phyloP scores from a whole-genome alignment of 1,140 invertebrate genomes.

The Caenorhabditis elegans region DNA sequence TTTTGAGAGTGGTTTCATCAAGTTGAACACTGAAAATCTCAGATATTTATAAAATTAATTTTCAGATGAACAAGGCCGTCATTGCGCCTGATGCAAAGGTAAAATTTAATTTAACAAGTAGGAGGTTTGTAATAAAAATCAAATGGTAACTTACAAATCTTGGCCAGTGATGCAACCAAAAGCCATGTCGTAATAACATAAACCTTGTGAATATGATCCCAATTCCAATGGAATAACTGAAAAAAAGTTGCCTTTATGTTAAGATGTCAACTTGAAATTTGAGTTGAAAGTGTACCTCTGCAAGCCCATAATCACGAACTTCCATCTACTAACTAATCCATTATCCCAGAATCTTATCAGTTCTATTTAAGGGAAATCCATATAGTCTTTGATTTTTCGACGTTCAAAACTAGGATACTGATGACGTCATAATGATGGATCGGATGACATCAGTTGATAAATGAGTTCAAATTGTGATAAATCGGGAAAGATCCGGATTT shows the following conservation, averaged over 20 bases:
- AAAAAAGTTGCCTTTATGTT: not conserved
- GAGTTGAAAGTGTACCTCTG: not conserved
- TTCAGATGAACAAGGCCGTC: too few species aligned
- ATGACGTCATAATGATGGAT: not conserved
- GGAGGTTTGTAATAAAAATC: too few species aligned
- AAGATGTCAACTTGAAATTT: not conserved
- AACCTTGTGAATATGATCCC: slow-evolving; percentile 52
- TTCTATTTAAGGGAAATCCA: not conserved
- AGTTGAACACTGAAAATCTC: slow-evolving; percentile 25
- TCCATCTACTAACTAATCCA: not conserved
- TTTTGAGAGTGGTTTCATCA: slow-evolving; percentile 27
- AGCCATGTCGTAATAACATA: slow-evolving; percentile 58
- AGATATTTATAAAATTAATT: too few species aligned
- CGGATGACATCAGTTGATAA: not conserved
- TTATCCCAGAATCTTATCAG: not conserved
- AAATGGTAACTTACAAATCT: slow-evolving; percentile 62
- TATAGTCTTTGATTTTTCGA: slow-evolving; percentile 1
- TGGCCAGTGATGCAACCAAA: slow-evolving; percentile 59
- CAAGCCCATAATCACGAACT: slow-evolving; percentile 7
- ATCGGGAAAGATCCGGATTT: not conserved
- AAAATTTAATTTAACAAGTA: too few species aligned
- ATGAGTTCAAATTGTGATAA: slow-evolving; percentile 3
- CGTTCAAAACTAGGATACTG: not conserved
- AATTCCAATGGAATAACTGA: slow-evolving; percentile 54
- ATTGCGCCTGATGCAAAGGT: too few species aligned